phyloP scores from a whole-genome alignment of 2,113 vertebrate genomes.

The Cnemophilus loriae region DNA sequence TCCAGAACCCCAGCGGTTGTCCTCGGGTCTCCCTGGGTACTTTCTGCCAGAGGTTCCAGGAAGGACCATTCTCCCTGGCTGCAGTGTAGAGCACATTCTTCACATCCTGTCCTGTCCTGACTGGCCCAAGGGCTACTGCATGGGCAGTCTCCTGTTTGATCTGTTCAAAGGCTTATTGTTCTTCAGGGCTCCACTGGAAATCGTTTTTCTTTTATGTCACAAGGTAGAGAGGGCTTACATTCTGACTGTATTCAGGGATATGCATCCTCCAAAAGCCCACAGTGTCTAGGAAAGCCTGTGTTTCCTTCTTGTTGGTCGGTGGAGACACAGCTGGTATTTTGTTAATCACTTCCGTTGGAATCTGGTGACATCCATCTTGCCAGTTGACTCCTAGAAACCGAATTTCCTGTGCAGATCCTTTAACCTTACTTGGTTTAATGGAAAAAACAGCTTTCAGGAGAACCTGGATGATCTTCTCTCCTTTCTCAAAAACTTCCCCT shows the following conservation, averaged over 20 bases:
- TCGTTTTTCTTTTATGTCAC: not conserved
- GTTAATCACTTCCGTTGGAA: not conserved
- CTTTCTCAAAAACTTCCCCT: too few species aligned
- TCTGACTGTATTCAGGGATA: not conserved
- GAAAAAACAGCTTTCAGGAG: too few species aligned
- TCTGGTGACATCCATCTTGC: too few species aligned
- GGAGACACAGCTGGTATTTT: not conserved
- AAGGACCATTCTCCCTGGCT: too few species aligned
- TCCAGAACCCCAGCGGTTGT: not conserved
- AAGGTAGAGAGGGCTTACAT: not conserved
- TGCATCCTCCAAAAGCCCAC: not conserved
- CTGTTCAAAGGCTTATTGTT: not conserved
- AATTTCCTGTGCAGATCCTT: too few species aligned
- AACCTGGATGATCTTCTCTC: too few species aligned
- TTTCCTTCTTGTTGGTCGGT: too few species aligned
- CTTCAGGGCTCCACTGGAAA: not conserved
- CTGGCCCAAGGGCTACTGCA: not conserved
- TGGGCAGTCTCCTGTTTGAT: not conserved
- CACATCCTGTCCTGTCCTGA: not conserved
- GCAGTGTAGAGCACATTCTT: not conserved
- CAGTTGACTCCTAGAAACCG: too few species aligned
- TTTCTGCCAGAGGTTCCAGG: too few species aligned
- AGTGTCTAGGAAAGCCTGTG: too few species aligned
- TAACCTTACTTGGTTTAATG: too few species aligned
- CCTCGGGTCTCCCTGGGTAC: not conserved